Conservation (phyloP, 2,113 vertebrate genomes). For the Lanius collurio region DNA sequence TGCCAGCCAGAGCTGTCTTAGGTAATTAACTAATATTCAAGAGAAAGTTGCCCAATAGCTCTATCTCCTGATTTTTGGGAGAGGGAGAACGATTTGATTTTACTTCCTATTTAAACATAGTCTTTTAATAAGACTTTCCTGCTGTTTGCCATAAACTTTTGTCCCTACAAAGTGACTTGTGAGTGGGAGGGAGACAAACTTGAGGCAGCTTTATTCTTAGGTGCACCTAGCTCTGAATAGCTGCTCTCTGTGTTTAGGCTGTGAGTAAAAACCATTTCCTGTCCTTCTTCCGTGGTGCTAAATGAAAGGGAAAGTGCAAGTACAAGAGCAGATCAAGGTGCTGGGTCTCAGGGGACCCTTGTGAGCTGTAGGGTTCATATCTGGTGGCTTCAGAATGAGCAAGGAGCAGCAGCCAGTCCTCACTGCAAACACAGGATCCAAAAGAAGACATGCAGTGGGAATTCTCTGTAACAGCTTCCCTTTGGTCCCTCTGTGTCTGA, state of each 20-base stretch:
- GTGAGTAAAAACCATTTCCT: background rate
- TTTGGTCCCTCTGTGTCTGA: background rate
- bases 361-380: accelerated
- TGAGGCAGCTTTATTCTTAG: background rate
- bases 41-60: background rate
- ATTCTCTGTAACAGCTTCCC: background rate
- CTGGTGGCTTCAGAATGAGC: background rate
- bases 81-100: background rate
- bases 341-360: background rate
- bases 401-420: background rate
- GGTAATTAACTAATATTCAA: background rate
- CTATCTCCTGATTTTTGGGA: background rate
- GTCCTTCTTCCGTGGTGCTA: background rate
- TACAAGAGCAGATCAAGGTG: background rate
- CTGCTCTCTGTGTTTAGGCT: background rate
- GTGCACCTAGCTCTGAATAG: background rate
- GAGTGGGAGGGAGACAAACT: background rate
- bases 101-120: background rate
- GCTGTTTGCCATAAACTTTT: background rate
- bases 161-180: background rate
- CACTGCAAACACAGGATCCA: accelerated
- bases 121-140: background rate
- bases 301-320: background rate
- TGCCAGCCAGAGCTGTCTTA: background rate
- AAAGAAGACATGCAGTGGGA: background rate